phyloP scores from a whole-genome alignment of 1,140 invertebrate species.

The Papilio dardanus region DNA sequence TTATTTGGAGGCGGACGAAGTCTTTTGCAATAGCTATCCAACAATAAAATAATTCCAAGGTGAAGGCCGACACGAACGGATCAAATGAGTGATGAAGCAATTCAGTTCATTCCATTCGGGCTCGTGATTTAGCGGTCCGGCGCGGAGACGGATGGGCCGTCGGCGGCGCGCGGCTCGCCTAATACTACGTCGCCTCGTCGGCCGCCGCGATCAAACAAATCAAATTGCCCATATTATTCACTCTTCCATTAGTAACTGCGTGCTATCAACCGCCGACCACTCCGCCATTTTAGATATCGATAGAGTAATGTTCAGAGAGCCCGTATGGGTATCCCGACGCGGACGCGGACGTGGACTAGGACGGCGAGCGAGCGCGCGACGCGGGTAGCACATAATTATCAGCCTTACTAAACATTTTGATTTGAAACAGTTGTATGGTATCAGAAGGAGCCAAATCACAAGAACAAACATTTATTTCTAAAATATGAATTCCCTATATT shows the following conservation, averaged over 20 bases:
- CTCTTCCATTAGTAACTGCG: background rate
- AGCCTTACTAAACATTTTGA: too few relatives aligned
- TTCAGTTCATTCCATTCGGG: background rate
- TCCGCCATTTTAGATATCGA: background rate
- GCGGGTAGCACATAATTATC: too few relatives aligned
- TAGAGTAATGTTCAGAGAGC: background rate
- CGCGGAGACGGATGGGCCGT: background rate
- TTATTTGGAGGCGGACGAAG: background rate
- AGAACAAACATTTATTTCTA: too few relatives aligned
- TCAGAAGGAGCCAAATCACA: too few relatives aligned
- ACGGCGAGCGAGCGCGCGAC: too few relatives aligned
- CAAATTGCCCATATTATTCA: conserved; percentile 6
- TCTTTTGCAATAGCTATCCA: background rate
- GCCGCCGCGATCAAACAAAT: background rate
- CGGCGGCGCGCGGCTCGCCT: background rate
- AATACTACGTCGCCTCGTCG: background rate
- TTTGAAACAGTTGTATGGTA: too few relatives aligned
- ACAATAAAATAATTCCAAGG: background rate
- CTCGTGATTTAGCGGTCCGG: background rate
- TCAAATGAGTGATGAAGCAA: background rate
- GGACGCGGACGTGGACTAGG: too few relatives aligned
- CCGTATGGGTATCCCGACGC: too few relatives aligned
- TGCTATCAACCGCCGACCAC: background rate
- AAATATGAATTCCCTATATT: too few relatives aligned
- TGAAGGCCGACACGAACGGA: background rate